phyloP scores from a whole-genome alignment of 2,113 vertebrate species.

The Pontoporia blainvillei region DNA sequence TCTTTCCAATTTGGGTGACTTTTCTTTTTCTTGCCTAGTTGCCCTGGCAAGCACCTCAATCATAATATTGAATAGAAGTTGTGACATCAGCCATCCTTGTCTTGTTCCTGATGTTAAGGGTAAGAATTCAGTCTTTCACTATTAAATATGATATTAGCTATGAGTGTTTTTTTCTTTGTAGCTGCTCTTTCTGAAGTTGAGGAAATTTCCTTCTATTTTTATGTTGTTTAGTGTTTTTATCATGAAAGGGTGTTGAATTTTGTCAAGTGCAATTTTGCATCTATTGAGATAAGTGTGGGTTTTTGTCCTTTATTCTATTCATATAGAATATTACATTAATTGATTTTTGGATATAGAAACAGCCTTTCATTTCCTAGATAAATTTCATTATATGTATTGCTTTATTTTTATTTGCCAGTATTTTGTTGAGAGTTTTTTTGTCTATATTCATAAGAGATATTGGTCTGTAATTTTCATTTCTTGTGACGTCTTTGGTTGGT shows the following conservation, averaged over 20 bases:
- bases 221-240: background rate
- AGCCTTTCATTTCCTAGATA: background rate
- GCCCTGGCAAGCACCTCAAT: background rate
- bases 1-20: background rate
- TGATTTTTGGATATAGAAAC: background rate
- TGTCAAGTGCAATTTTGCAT: background rate
- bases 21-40: background rate
- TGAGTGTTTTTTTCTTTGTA: background rate
- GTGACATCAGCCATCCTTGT: background rate
- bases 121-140: background rate
- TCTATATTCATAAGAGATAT: background rate
- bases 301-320: background rate
- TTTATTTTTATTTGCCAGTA: background rate
- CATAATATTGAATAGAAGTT: background rate
- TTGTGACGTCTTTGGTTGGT: background rate
- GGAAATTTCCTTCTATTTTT: background rate
- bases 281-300: background rate
- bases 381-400: background rate
- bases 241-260: background rate
- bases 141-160: background rate
- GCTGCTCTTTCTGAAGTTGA: background rate
- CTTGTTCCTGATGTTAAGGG: background rate
- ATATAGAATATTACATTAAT: background rate
- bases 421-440: background rate
- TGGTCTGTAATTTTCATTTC: background rate